A percentile compares a stretch with the other conserved stretches of the same genome.
These are phyloP conservation scores for Carassius gibelio DNA, from an alignment of 2,113 vertebrate species.

Conservation along the genomic window DNA sequence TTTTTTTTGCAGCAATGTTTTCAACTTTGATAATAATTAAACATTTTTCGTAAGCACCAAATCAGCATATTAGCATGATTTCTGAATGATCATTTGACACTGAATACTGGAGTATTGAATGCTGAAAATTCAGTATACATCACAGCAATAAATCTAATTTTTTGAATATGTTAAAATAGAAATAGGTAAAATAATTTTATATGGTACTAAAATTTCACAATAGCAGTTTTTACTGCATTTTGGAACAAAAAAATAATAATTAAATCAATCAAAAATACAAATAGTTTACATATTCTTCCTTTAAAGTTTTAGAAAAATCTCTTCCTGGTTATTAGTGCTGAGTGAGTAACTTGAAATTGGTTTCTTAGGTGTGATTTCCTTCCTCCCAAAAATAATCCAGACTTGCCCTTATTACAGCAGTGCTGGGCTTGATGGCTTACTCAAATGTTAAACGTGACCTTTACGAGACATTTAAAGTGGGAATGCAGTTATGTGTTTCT, in stretches of 20 bases:
- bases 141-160: too few species aligned
- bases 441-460: slow-evolving; percentile 47
- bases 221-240: too few species aligned
- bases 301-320: slow-evolving; percentile 1
- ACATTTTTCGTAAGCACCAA: too few species aligned
- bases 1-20: too few species aligned
- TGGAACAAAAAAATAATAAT: too few species aligned
- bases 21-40: too few species aligned
- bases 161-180: too few species aligned
- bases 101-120: not conserved
- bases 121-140: too few species aligned
- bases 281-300: not conserved
- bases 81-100: not conserved
- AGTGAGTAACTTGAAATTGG: slow-evolving; percentile 3
- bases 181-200: too few species aligned
- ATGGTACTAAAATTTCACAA: too few species aligned
- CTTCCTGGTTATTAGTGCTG: not conserved
- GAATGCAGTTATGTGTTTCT: not conserved
- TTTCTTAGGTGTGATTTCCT: slow-evolving; percentile 13
- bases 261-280: too few species aligned
- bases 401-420: slow-evolving; percentile 31
- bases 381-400: not conserved
- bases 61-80: not conserved
- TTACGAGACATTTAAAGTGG: slow-evolving; percentile 39
- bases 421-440: slow-evolving; percentile 16